Evolutionary conservation across 2,888 invertebrate genomes (phyloP), one percentile per base, ranked within the genome.

Genomic region (Sepioteuthis lessoniana): DNA sequence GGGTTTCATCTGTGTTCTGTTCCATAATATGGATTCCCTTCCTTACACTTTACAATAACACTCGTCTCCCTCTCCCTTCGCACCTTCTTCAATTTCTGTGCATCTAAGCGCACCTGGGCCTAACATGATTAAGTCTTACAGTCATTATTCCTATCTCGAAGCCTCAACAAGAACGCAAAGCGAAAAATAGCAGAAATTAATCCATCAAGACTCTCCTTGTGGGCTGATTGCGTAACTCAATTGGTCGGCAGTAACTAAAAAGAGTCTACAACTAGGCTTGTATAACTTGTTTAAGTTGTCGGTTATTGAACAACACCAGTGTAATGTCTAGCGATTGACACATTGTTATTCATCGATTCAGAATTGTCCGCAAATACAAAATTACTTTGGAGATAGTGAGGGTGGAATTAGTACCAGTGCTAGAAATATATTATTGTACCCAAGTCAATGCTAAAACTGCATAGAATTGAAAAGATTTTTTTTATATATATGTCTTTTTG

Each of bases 211-310:
- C 76, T 76, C n/a, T 13, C 76, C 76, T 76, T 76, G 76, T 76
- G 76, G 76, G 76, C 76, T 76, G 76, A 76, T 76, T 76, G 76
- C 76, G 76, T 76, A 76, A 76, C n/a, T 35, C 76, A 76, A 76
- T 76, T 76, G 76, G 16, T 76, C 76, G 76, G n/a, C n/a, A 35
- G n/a, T 76, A 76, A 35, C n/a, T 76, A 76, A n/a, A 76, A 76
- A 35, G 76, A 2, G 76, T 76, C 76, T 76, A n/a, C 13, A 76
- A 76, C 16, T 1, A 4, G 60, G 60, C 60, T 60, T 31, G 42
- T 42, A 5, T 31, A 60, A 60, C 60, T 31, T 25, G 76, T n/a
- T 76, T 76, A 76, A n/a, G 4, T 76, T 19, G 13, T 25, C n/a
- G n/a, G 16, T 76, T 76, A 76, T 76, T 76, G 76, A 76, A 16